Evolutionary conservation across 2,113 vertebrate species (phyloP).

Genomic region (Carollia perspicillata): DNA sequence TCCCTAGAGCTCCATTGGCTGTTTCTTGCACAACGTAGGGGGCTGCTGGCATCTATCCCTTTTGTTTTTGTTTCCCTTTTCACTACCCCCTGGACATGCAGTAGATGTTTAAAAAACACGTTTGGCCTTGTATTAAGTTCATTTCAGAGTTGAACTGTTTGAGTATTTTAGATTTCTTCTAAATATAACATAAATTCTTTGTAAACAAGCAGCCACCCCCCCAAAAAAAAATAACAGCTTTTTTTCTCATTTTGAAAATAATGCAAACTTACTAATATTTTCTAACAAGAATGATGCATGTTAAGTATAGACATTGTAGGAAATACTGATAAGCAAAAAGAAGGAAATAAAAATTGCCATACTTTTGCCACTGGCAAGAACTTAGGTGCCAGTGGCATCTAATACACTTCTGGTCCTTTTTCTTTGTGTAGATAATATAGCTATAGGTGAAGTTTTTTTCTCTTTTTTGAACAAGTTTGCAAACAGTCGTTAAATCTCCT

Average conservation of each 20-base stretch:
- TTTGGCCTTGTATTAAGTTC: background rate
- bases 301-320: constrained; percentile 28
- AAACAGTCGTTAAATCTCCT: constrained; percentile 35
- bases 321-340: constrained; percentile 24
- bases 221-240: background rate
- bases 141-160: background rate
- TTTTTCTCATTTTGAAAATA: constrained; percentile 31
- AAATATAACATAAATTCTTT: constrained; percentile 29
- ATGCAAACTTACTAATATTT: background rate
- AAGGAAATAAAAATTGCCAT: constrained; percentile 25
- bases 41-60: background rate
- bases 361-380: background rate
- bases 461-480: constrained; percentile 18
- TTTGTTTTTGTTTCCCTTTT: background rate
- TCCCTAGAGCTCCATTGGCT: background rate
- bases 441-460: background rate
- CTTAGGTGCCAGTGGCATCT: background rate
- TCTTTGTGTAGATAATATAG: background rate
- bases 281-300: background rate
- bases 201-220: background rate
- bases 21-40: background rate
- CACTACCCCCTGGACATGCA: background rate
- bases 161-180: constrained; percentile 14
- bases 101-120: constrained; percentile 19
- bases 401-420: background rate